A percentile compares a stretch with the other conserved stretches of the same genome.
These are phyloP conservation scores for Megalurothrips usitatus DNA, from an alignment of 2,888 invertebrate genomes.

Conservation along the genomic window DNA sequence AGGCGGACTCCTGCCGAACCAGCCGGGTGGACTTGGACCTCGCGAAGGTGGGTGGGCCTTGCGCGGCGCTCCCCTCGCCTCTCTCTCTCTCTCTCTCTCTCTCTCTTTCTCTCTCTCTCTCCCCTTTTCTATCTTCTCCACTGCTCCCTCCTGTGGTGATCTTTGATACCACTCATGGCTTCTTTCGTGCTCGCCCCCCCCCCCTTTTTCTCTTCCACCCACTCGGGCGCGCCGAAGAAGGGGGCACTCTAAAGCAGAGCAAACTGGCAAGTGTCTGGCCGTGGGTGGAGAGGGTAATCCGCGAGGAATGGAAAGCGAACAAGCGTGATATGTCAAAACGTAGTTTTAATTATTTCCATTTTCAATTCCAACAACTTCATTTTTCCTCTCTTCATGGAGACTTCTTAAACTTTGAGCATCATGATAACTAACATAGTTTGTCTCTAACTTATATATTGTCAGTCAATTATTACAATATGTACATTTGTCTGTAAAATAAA, in stretches of 20 bases:
- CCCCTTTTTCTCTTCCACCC: too few species aligned
- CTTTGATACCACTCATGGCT: too few species aligned
- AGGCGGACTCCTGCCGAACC: too few species aligned
- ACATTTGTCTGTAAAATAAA: constrained; percentile 18
- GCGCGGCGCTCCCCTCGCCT: too few species aligned
- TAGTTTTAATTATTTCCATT: constrained; percentile 4
- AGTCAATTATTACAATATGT: constrained; percentile 3
- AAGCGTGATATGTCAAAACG: background rate
- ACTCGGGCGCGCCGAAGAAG: background rate
- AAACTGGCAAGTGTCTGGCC: background rate
- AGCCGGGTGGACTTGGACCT: too few species aligned
- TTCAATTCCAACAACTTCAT: background rate
- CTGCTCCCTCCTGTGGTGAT: too few species aligned
- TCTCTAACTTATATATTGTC: background rate
- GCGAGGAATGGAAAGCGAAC: background rate
- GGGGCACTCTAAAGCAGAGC: background rate
- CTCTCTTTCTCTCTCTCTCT: too few species aligned
- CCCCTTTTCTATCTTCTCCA: too few species aligned
- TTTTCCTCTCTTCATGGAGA: background rate
- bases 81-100: too few species aligned
- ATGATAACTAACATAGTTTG: background rate
- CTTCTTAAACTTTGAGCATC: background rate
- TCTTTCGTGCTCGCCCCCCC: too few species aligned
- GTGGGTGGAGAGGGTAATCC: background rate
- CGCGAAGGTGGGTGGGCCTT: too few species aligned